These are phyloP conservation scores for Bryconaethiops microstoma DNA, from an alignment of 2,797 vertebrate species.

Conservation along the genomic window DNA sequence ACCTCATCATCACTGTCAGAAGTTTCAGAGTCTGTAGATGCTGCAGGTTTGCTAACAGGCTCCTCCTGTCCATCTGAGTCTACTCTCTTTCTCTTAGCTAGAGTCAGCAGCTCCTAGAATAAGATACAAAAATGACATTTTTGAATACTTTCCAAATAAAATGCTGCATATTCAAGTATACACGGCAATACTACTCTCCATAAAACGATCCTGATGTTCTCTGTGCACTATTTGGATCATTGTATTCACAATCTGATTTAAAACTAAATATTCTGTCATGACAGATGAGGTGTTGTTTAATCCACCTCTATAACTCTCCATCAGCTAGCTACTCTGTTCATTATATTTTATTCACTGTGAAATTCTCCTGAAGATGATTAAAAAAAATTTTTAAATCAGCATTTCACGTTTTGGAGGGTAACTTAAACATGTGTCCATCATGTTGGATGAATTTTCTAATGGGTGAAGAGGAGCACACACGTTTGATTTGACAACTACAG, in stretches of 20 bases:
- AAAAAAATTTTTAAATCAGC: neutral
- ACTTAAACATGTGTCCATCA: no score
- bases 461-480: neutral
- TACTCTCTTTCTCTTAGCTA: conserved; percentile 95
- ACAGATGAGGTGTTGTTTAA: neutral
- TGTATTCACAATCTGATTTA: neutral
- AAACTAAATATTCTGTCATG: no score
- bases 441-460: neutral
- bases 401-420: neutral
- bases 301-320: neutral
- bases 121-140: neutral
- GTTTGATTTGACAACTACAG: neutral
- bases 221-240: neutral
- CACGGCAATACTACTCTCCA: neutral
- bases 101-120: conserved; percentile 88
- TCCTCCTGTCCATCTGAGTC: conserved; percentile 95
- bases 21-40: conserved; percentile 95
- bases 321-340: neutral
- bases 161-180: neutral
- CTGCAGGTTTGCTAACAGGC: conserved; percentile 90
- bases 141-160: neutral
- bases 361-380: neutral
- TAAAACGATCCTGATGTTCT: neutral
- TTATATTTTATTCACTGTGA: neutral
- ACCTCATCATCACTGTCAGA: conserved; percentile 98